Base-by-base conservation (phyloP, 2,888 invertebrate species). In the Drosophila leonis region DNA sequence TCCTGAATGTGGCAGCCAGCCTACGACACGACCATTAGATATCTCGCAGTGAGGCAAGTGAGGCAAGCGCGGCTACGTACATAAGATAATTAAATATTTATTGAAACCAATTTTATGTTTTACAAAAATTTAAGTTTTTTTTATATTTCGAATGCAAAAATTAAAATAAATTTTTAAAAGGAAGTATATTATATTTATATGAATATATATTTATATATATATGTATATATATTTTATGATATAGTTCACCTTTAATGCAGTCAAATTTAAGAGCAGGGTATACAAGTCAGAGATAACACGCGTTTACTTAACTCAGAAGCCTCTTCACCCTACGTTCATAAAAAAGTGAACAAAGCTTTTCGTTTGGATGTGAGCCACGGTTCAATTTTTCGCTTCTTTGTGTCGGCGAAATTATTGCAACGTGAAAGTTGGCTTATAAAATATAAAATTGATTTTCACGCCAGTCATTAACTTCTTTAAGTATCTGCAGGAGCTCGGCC, bases 361-460 rank as follows among this genome's bases (percentile, higher is more conserved):
- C 49, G 41, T 54, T 60, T 83, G 65, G 57, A 29, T 33, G 72
- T 65, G 60, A 27, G 29, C 35, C 20, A 51, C 39, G 41, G 33
- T 62, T 44, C 33, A 44, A 60, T 6, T 61, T 42, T 73, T 63
- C 5, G 24, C n/a, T 41, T 56, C 29, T 49, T 60, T 73, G 56
- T 59, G 52, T 70, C 56, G 37, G 59, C n/a, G 24, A 68, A 65
- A 72, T 78, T 70, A 52, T 66, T 63, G 56, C 59, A 61, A 27
- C 41, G 39, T 15, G 20, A 55, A 80, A 75, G 82, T 75, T 65
- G 35, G 31, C 65, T 65, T 71, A 69, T 89, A 76, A 83, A 83
- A 80, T 80, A 70, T 72, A 49, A 82, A 89, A 82, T 89, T 87
- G 78, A 89, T 82, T 89, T 87, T 80, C 72, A 48, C 70, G 75